Evolutionary conservation across 2,797 vertebrate species (phyloP).

Genomic region (Sternotherus odoratus): DNA sequence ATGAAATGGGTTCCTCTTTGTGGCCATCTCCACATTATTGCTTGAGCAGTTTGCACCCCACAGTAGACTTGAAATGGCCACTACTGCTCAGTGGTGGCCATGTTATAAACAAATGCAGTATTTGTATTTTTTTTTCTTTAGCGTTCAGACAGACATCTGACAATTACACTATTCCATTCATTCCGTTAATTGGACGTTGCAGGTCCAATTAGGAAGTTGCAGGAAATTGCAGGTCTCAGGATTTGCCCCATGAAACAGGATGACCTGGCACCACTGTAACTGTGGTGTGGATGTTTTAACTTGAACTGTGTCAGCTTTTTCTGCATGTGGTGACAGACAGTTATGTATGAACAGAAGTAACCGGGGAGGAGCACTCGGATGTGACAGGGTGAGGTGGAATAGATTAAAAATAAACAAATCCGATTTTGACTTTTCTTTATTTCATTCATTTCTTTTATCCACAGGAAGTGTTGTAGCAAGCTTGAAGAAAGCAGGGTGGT

Average conservation of each 20-base stretch:
- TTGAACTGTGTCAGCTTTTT: neutral
- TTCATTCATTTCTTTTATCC: neutral
- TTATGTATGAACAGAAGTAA: neutral
- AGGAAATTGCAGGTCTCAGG: neutral
- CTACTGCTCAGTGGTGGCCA: no score
- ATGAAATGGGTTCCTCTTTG: neutral
- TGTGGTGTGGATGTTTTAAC: neutral
- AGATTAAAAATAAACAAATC: conserved; percentile 17
- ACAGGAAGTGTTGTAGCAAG: neutral
- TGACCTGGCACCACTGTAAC: neutral
- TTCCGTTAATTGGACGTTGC: neutral
- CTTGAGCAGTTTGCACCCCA: neutral
- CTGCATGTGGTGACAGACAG: neutral
- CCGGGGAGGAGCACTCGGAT: neutral
- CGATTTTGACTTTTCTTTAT: neutral
- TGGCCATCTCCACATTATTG: neutral
- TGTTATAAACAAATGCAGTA: neutral
- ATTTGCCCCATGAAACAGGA: neutral
- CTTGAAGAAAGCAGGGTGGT: neutral
- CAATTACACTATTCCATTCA: neutral
- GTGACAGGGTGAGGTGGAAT: neutral
- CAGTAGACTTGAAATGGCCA: neutral
- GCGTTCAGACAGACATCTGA: neutral
- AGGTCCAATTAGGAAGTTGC: neutral
- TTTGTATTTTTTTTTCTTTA: neutral